phyloP scores from a whole-genome alignment of 2,113 vertebrate genomes.

The Dromiciops gliroides region DNA sequence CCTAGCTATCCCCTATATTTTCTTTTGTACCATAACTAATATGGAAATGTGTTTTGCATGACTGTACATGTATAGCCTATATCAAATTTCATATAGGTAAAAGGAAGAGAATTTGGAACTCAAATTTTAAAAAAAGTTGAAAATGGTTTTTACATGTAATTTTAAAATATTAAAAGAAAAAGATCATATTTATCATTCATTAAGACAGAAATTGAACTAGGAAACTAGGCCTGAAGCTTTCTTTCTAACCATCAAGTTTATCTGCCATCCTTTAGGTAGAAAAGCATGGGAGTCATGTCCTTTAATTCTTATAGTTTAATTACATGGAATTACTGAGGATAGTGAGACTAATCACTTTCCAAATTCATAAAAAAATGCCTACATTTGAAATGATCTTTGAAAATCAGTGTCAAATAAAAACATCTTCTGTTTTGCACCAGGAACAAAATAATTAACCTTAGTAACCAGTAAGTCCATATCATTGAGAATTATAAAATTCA shows the following conservation, averaged over 20 bases:
- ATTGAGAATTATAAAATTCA: slow-evolving; percentile 7
- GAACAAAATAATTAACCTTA: not conserved
- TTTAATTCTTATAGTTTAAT: slow-evolving; percentile 48
- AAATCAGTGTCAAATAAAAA: slow-evolving; percentile 11
- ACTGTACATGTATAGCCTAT: too few relatives aligned
- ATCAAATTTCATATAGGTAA: too few relatives aligned
- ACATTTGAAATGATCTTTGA: slow-evolving; percentile 6
- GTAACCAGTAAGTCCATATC: not conserved
- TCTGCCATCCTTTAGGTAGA: not conserved
- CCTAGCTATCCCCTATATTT: too few relatives aligned
- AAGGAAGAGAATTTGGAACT: too few relatives aligned
- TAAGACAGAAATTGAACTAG: not conserved
- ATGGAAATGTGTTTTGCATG: too few relatives aligned
- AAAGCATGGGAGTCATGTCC: not conserved
- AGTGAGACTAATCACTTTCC: slow-evolving; percentile 13
- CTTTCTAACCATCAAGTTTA: not conserved
- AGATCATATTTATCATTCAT: not conserved
- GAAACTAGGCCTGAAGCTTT: not conserved
- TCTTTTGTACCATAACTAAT: too few relatives aligned
- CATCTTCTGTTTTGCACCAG: not conserved
- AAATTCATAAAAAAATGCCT: slow-evolving; percentile 45
- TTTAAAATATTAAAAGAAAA: too few relatives aligned
- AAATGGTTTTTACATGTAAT: too few relatives aligned
- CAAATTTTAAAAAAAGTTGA: too few relatives aligned
- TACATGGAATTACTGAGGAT: slow-evolving; percentile 33